phyloP scores from a whole-genome alignment of 2,113 vertebrate genomes.

The Agelaius phoeniceus region DNA sequence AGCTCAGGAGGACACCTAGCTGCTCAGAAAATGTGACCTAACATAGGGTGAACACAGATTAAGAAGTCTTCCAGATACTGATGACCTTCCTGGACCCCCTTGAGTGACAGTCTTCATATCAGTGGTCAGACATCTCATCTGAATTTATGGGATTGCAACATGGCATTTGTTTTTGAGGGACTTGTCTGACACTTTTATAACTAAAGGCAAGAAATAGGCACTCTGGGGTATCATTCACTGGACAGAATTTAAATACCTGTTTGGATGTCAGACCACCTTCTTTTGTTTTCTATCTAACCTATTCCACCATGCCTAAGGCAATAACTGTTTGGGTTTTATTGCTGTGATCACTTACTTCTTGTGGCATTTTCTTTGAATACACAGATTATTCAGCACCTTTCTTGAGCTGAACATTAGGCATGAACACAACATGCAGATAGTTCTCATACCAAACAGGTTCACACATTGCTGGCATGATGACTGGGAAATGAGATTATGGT shows the following conservation, averaged over 20 bases:
- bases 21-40: background rate
- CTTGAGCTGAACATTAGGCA: background rate
- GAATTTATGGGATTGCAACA: background rate
- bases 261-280: background rate
- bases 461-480: background rate
- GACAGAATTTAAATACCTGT: background rate
- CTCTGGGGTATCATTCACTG: background rate
- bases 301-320: background rate
- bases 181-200: background rate
- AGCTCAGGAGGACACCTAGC: background rate
- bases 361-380: background rate
- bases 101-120: rapidly evolving
- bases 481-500: background rate
- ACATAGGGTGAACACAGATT: background rate
- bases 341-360: background rate
- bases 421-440: background rate
- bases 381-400: background rate
- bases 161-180: background rate
- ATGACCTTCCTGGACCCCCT: background rate
- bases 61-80: background rate
- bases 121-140: background rate
- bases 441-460: background rate
- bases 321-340: background rate
- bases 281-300: background rate
- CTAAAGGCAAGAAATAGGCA: background rate